These are phyloP conservation scores for Tachystola acroxantha DNA, from an alignment of 2,888 invertebrate species.

Conservation along the genomic window DNA sequence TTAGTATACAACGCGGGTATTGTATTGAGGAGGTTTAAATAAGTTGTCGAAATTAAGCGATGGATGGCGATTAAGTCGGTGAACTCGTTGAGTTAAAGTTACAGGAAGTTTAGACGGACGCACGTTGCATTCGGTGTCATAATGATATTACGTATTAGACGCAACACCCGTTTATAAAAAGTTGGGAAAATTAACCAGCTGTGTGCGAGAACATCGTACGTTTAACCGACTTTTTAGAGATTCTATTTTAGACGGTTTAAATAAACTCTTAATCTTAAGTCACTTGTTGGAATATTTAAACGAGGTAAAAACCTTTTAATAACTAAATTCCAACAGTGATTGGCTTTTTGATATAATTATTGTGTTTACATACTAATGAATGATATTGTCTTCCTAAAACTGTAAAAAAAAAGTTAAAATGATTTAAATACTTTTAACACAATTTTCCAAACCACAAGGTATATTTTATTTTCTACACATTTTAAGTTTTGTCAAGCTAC, in stretches of 20 bases:
- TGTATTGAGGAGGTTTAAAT: constrained; percentile 11
- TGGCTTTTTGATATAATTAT: too few relatives aligned
- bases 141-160: constrained; percentile 33
- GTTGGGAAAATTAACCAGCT: constrained; percentile 24
- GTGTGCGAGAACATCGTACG: constrained; percentile 8
- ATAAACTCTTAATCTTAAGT: too few relatives aligned
- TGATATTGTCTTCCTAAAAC: too few relatives aligned
- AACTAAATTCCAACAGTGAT: too few relatives aligned
- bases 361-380: too few relatives aligned
- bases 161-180: constrained; percentile 17
- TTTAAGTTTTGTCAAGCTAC: too few relatives aligned
- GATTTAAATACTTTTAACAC: too few relatives aligned
- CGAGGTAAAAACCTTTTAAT: too few relatives aligned
- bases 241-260: neutral
- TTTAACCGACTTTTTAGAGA: neutral
- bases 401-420: too few relatives aligned
- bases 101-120: constrained; percentile 33
- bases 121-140: constrained; percentile 24
- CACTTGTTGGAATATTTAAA: too few relatives aligned
- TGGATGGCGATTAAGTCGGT: neutral
- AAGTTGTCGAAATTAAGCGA: neutral
- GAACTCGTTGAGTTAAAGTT: neutral
- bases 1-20: constrained; percentile 29
- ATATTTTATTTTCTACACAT: too few relatives aligned
- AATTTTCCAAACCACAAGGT: too few relatives aligned